These are phyloP conservation scores for Sphaerophoria taeniata DNA, from an alignment of 2,888 invertebrate species.

Conservation along the genomic window DNA sequence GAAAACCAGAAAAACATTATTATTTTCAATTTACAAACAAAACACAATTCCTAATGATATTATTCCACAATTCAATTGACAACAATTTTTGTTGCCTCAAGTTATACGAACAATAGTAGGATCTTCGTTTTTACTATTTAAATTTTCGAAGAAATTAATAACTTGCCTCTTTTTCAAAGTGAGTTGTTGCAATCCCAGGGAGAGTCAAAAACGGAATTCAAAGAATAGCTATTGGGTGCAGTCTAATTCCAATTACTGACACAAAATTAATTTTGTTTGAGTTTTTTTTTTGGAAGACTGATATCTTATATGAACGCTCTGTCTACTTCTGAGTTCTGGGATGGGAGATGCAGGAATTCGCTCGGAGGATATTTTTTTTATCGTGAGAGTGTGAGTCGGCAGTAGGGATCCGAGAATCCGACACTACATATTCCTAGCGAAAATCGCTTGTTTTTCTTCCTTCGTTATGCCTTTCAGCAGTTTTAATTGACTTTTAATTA, in stretches of 20 bases:
- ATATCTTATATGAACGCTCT: no score
- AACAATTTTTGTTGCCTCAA: constrained; percentile 36
- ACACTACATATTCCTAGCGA: constrained; percentile 22
- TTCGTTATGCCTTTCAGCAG: constrained; percentile 36
- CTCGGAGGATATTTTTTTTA: no score
- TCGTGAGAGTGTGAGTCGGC: background rate
- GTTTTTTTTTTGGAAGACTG: no score
- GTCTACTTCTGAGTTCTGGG: no score
- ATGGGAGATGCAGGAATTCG: no score
- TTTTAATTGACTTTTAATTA: constrained; percentile 73
- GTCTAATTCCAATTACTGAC: constrained; percentile 54
- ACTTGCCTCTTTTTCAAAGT: constrained; percentile 33
- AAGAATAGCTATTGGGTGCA: background rate
- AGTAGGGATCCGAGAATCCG: background rate
- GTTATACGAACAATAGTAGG: background rate
- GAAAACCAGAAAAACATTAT: background rate
- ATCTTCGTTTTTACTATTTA: constrained; percentile 18
- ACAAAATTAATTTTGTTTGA: constrained; percentile 35
- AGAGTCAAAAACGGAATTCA: no score
- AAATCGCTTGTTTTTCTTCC: constrained; percentile 8
- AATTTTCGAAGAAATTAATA: no score
- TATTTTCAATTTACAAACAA: background rate
- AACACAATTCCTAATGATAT: constrained; percentile 6
- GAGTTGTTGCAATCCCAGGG: no score
- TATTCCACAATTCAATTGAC: constrained; percentile 41